Base-by-base conservation (phyloP, 2,888 invertebrate species). In the Argyra leucocephala region DNA sequence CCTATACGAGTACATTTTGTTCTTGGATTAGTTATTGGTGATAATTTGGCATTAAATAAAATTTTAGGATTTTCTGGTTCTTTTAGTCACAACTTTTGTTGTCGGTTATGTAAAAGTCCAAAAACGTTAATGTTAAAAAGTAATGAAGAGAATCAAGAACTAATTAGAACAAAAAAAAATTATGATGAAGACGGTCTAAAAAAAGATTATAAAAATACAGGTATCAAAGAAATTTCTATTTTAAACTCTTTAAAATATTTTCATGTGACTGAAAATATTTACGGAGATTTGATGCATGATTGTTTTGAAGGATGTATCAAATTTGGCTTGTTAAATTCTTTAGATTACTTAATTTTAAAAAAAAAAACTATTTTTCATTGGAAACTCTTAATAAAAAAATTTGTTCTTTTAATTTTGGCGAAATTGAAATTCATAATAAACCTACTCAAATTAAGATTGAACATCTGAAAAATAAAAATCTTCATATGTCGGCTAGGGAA, bases 271-370 rank as follows among this genome's bases (percentile, higher is more conserved):
- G n/a, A 63, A 21, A 63, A 63, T 59, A 15, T 26, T 63, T 57
- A 57, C 12, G 58, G 18, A 22, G 63, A 63, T 37, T 9, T 63
- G 2, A 63, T 63, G 63, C 63, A 63, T 22, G 63, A 63, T 36
- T 21, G 57, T 7, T 63, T 63, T 22, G 63, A 63, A n/a, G 63
- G 63, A 4, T 24, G 37, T 57, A 57, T 63, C 3, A 63, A 63
- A 57, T 63, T 48, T 63, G 63, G 26, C 57, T 26, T 57, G 6
- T 21, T 57, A n/a, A 63, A 63, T 63, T 57, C 57, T 18, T 24
- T 63, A 21, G n/a, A 57, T 6, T 57, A 57, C 18, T 57, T 57
- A 2, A 57, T 57, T 21, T 58, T 21, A 7, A 9, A 23, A 31
- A 7, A 12, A 58, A 58, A 58, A 57, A 57, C 22, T 22, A 22